Base-by-base conservation (phyloP, 2,888 invertebrate genomes). In the Nephrotoma appendiculata region DNA sequence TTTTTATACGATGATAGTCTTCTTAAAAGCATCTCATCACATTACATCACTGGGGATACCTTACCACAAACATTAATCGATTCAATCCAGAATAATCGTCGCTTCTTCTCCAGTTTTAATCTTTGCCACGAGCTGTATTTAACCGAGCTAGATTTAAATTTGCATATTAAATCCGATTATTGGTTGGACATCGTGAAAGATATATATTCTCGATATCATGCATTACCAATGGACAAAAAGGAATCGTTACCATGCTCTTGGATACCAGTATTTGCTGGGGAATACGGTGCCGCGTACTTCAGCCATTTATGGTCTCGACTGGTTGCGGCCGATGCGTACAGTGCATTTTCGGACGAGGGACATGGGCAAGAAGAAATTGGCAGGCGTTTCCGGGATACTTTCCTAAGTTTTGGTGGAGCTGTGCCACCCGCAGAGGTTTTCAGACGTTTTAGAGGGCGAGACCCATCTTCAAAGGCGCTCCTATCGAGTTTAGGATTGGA, bases 201-300 rank as follows among this genome's bases (percentile, higher is more conserved):
- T 85, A 89, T 97, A 86, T 98, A 98, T 97, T 95, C 95, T 0
- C 93, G 96, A 87, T 98, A 97, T 91, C 94, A 96, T 89, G 94
- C 95, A 15, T 93, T 98, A 89, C 95, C 95, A 0, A 92, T 96
- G 86, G 94, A 96, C 88, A 95, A 95, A 89, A 94, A 94, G 88
- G 97, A 99, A 90, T 94, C 95, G 5, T 97, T 97, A 90, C 96
- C 97, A 0, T 96, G 97, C 89, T 96, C 97, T 0, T 96, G 98
- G 91, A 94, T 94, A 0, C 94, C 95, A 88, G 96, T 98, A 87
- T 95, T 98, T 89, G 94, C 94, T 6, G 96, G 96, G 87, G 95
- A 96, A 89, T 96, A 95, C 94, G 95, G 95, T 0, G 98, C 97
- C 0, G 96, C 97, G 0, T 97, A 97, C 90, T 99, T 96, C 90